Evolutionary conservation across 2,113 vertebrate species (phyloP).

Genomic region (Peromyscus polionotus): DNA sequence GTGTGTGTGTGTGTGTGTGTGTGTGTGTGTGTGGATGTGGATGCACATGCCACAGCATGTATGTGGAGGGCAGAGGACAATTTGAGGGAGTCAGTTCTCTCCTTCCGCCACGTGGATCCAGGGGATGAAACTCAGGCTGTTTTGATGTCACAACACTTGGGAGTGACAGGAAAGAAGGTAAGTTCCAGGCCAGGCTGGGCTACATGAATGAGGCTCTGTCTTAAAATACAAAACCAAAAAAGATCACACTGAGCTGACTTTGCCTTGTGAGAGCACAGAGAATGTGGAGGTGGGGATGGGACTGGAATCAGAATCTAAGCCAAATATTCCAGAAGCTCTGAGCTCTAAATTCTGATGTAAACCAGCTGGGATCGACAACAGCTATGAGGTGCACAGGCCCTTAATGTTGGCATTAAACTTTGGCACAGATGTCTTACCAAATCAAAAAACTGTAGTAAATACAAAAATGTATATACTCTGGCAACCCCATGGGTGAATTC

Average conservation of each 20-base stretch:
- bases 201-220: not conserved
- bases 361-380: not conserved
- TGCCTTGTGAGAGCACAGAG: not conserved
- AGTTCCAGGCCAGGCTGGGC: not conserved
- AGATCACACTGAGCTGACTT: not conserved
- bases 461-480: not conserved
- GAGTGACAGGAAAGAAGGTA: not conserved
- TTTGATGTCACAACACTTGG: not conserved
- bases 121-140: not conserved
- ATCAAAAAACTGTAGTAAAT: not conserved
- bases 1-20: too few relatives aligned
- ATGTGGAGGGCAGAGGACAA: not conserved
- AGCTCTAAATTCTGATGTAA: slow-evolving; percentile 13
- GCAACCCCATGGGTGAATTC: not conserved
- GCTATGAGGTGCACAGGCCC: not conserved
- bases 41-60: not conserved
- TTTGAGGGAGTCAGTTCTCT: not conserved
- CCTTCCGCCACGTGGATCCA: too few relatives aligned
- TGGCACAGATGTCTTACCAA: not conserved
- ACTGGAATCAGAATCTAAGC: not conserved
- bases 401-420: not conserved
- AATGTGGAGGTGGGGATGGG: not conserved
- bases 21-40: not conserved
- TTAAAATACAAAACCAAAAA: not conserved
- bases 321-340: slow-evolving; percentile 7